Evolutionary conservation across 2,113 vertebrate genomes (phyloP).

Genomic region (Machaerirhynchus nigripectus): DNA sequence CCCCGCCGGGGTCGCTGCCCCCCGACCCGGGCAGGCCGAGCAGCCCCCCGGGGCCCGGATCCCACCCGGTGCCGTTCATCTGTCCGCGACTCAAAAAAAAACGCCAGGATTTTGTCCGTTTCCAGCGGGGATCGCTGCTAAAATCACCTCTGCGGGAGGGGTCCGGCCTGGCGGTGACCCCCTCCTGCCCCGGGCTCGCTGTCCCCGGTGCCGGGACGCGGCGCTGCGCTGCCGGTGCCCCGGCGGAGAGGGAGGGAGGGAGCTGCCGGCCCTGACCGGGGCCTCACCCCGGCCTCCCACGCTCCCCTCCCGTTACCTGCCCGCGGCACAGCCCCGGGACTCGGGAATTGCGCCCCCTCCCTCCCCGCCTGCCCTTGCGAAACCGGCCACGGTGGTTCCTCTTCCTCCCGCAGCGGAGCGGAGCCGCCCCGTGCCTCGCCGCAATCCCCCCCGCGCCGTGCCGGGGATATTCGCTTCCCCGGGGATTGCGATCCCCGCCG

Average conservation of each 20-base stretch:
- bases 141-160: not conserved
- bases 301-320: not conserved
- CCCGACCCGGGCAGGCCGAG: not conserved
- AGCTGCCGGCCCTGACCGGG: not conserved
- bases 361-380: not conserved
- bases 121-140: not conserved
- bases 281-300: not conserved
- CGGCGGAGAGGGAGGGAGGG: not conserved
- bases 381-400: not conserved
- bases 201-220: not conserved
- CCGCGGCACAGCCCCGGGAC: not conserved
- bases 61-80: not conserved
- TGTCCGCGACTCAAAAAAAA: rapidly evolving
- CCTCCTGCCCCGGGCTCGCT: not conserved
- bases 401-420: not conserved
- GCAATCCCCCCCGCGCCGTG: not conserved
- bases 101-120: not conserved
- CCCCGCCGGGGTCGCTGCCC: not conserved
- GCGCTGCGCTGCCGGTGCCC: not conserved
- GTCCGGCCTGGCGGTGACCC: not conserved
- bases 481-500: rapidly evolving
- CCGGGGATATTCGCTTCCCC: not conserved
- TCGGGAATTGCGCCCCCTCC: not conserved
- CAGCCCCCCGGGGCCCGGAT: not conserved
- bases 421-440: not conserved